A percentile compares a stretch with the other conserved stretches of the same genome.
phyloP scores from a whole-genome alignment of 2,113 vertebrate species.

The Tichodroma muraria region DNA sequence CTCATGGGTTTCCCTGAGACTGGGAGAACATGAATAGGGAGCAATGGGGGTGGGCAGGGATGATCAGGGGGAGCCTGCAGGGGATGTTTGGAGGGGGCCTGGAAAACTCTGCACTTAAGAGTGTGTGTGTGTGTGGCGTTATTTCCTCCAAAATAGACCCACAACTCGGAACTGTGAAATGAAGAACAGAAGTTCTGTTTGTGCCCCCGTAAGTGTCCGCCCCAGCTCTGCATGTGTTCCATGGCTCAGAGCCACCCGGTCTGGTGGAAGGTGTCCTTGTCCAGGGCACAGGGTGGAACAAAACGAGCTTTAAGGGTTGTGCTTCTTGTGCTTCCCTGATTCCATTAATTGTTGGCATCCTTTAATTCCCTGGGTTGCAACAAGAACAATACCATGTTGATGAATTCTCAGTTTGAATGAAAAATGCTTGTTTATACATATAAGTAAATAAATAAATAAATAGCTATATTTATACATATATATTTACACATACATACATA shows the following conservation, averaged over 20 bases:
- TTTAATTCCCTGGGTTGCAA: background rate
- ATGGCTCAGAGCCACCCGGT: background rate
- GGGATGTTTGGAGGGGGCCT: background rate
- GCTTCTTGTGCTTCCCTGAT: background rate
- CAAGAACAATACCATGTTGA: background rate
- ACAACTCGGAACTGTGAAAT: background rate
- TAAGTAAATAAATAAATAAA: background rate
- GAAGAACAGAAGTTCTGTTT: background rate
- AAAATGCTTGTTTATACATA: background rate
- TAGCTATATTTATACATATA: background rate
- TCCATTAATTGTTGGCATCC: background rate
- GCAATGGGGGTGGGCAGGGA: background rate
- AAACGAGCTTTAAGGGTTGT: background rate
- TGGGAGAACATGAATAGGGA: rapidly evolving
- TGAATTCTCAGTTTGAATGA: background rate
- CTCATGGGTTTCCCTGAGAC: background rate
- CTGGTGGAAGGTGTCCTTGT: background rate
- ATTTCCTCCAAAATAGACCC: background rate
- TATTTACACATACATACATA: background rate
- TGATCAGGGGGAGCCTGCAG: background rate
- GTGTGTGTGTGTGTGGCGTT: no score
- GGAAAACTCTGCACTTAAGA: background rate
- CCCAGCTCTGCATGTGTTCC: no score
- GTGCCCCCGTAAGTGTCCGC: background rate
- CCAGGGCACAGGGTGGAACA: background rate